Evolutionary conservation across 2,113 vertebrate genomes (phyloP).

Genomic region (Thryonomys swinderianus): DNA sequence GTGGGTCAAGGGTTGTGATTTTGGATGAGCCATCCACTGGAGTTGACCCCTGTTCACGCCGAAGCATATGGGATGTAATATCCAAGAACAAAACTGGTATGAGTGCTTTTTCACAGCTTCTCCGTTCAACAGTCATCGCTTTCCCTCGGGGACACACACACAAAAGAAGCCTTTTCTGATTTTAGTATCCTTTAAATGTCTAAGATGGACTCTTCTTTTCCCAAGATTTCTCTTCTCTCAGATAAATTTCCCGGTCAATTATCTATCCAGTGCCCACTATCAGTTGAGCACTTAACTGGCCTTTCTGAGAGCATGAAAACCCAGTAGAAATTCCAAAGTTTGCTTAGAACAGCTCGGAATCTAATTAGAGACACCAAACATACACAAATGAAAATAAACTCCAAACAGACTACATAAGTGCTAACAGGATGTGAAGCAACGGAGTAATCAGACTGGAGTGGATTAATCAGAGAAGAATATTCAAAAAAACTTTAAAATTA

Average conservation of each 20-base stretch:
- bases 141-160: background rate
- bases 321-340: constrained; percentile 23
- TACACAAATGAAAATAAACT: constrained; percentile 79
- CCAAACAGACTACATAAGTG: constrained; percentile 79
- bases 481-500: constrained; percentile 69
- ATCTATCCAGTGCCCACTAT: background rate
- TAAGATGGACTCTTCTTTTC: background rate
- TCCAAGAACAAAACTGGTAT: constrained; percentile 95
- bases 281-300: background rate
- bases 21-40: constrained; percentile 98
- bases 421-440: constrained; percentile 72
- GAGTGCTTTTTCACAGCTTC: background rate
- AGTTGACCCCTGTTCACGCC: constrained; percentile 96
- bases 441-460: constrained; percentile 75
- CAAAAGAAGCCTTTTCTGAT: background rate
- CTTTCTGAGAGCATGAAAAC: constrained; percentile 35
- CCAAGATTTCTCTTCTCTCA: background rate
- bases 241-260: constrained; percentile 8
- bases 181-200: background rate
- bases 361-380: constrained; percentile 75
- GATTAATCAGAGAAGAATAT: constrained; percentile 77
- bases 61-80: constrained; percentile 98
- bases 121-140: background rate
- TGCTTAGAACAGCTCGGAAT: constrained; percentile 65
- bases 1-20: constrained; percentile 96